Conservation (phyloP, 2,113 vertebrate genomes). For the Eptesicus fuscus region DNA sequence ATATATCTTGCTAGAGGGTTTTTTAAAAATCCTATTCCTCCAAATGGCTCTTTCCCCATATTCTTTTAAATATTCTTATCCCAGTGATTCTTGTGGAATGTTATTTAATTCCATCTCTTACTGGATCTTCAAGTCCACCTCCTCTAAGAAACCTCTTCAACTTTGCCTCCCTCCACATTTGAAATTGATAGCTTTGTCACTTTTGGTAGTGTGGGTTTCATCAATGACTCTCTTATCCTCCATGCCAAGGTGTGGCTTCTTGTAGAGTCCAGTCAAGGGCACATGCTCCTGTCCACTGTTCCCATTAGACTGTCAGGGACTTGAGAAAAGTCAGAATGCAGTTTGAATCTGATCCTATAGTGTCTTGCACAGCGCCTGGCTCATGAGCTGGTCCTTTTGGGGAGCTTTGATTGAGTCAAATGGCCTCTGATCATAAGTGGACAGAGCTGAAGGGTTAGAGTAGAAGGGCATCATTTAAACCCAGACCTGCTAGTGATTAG, state of each 20-base stretch:
- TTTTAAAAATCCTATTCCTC: not conserved
- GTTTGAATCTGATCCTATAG: not conserved
- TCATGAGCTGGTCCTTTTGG: not conserved
- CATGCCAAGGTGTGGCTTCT: not conserved
- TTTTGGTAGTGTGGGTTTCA: not conserved
- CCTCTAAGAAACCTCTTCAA: not conserved
- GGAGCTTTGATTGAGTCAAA: not conserved
- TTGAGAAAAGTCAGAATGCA: not conserved
- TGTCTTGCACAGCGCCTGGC: not conserved
- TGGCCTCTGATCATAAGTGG: not conserved
- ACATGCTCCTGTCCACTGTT: not conserved
- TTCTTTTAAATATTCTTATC: conserved; percentile 18
- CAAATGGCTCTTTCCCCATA: not conserved
- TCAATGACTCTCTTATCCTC: not conserved
- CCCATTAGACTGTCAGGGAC: not conserved
- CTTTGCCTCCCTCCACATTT: not conserved
- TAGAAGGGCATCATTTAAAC: not conserved
- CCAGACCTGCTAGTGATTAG: not conserved
- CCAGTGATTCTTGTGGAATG: not conserved
- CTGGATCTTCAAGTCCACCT: not conserved
- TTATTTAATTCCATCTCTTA: not conserved
- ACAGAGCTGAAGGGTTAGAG: not conserved
- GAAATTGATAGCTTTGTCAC: not conserved
- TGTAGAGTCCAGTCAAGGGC: not conserved
- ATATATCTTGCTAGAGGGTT: not conserved